Percentiles rank a stretch among this genome's conserved stretches.
Conservation (phyloP, 2,797 vertebrate genomes). For the Aldrovandia affinis region DNA sequence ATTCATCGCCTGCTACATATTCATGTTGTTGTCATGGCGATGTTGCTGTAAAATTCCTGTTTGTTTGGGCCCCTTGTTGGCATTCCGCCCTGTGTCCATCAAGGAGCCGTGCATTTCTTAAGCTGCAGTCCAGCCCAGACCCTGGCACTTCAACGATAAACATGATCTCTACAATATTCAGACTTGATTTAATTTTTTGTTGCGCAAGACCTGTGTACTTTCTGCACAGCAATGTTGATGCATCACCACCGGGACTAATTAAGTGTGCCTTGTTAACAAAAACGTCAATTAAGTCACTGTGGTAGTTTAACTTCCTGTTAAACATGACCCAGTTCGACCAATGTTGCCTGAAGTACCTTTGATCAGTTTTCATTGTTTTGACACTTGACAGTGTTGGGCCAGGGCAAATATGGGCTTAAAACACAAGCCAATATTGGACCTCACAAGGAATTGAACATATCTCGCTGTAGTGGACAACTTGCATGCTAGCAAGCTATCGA, state of each 20-base stretch:
- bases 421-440: background rate
- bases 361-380: background rate
- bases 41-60: background rate
- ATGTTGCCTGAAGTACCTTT: background rate
- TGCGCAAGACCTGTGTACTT: background rate
- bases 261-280: background rate
- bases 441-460: background rate
- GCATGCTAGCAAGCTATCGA: too few relatives aligned
- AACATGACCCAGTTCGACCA: background rate
- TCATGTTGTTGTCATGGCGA: constrained; percentile 12
- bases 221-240: background rate
- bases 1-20: background rate
- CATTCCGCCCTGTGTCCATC: background rate
- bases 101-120: background rate
- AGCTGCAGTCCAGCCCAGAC: background rate
- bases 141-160: background rate
- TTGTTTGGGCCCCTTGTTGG: background rate
- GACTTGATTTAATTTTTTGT: background rate
- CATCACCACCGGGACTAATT: constrained; percentile 4
- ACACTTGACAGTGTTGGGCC: background rate
- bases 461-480: too few relatives aligned
- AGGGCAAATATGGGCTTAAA: background rate
- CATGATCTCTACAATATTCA: background rate
- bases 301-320: background rate
- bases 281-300: background rate